A percentile compares a stretch with the other conserved stretches of the same genome.
These are phyloP conservation scores for Bembecia ichneumoniformis DNA, from an alignment of 2,888 invertebrate species.

Conservation along the genomic window DNA sequence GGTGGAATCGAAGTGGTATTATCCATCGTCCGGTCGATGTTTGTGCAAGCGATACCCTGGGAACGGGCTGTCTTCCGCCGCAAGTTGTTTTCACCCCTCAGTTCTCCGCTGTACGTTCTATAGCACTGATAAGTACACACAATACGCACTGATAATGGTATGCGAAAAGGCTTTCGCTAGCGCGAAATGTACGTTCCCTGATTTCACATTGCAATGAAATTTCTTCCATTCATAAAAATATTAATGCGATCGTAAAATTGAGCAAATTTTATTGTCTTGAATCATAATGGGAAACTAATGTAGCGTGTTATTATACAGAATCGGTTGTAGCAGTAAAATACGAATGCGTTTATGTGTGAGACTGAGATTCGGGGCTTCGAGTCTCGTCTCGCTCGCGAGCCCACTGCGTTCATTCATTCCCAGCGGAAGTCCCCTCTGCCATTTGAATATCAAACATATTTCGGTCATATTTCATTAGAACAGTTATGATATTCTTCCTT, in stretches of 20 bases:
- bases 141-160: slow-evolving; percentile 46
- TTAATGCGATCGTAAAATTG: slow-evolving; percentile 73
- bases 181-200: slow-evolving; percentile 38
- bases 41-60: slow-evolving; percentile 65
- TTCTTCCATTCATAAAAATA: slow-evolving; percentile 73
- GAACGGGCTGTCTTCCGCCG: slow-evolving; percentile 58
- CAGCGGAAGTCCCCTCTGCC: slow-evolving; percentile 61
- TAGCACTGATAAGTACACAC: slow-evolving; percentile 13
- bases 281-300: slow-evolving; percentile 73
- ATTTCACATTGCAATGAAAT: slow-evolving; percentile 53
- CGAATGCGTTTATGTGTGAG: slow-evolving; percentile 49
- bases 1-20: slow-evolving; percentile 18
- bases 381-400: slow-evolving; percentile 17
- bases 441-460: slow-evolving; percentile 69
- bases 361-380: slow-evolving; percentile 2
- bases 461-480: slow-evolving; percentile 63
- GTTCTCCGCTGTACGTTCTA: slow-evolving; percentile 28
- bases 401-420: slow-evolving; percentile 25
- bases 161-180: slow-evolving; percentile 35
- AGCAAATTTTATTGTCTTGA: slow-evolving; percentile 72
- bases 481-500: slow-evolving; percentile 70
- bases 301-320: slow-evolving; percentile 72
- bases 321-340: slow-evolving; percentile 69
- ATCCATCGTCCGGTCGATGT: slow-evolving; percentile 63
- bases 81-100: neutral